Evolutionary conservation across 2,113 vertebrate species (phyloP).

Genomic region (Sinocyclocheilus rhinocerous): DNA sequence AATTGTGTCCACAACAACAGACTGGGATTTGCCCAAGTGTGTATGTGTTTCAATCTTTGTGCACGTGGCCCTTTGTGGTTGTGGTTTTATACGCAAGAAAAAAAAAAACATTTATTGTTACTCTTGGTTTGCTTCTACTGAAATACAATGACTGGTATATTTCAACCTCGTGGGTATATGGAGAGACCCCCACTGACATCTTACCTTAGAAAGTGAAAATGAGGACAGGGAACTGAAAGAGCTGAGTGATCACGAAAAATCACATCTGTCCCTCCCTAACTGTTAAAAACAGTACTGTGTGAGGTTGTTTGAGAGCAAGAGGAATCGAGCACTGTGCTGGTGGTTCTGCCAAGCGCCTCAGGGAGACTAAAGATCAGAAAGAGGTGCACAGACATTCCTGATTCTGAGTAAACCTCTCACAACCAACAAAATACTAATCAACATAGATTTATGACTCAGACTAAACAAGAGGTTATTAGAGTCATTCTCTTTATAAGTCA

Average conservation of each 20-base stretch:
- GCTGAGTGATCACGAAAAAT: background rate
- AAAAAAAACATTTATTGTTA: background rate
- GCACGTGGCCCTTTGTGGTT: background rate
- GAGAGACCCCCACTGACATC: slow-evolving; percentile 3
- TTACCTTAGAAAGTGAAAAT: slow-evolving; percentile 26
- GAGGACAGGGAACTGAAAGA: slow-evolving; percentile 10
- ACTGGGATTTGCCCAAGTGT: background rate
- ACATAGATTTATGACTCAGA: background rate
- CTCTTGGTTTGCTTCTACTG: slow-evolving; percentile 12
- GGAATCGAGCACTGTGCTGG: background rate
- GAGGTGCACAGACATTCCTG: background rate
- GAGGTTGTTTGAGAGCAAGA: background rate
- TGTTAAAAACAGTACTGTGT: background rate
- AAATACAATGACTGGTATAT: slow-evolving; percentile 12
- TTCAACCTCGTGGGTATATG: background rate
- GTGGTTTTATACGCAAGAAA: background rate
- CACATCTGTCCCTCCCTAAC: too few species aligned
- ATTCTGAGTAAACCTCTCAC: background rate
- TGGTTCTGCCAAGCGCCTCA: background rate
- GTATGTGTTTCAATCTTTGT: background rate
- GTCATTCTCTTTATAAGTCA: background rate
- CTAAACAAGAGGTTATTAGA: background rate
- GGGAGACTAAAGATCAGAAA: background rate
- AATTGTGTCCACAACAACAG: background rate
- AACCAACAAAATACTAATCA: background rate